Base-by-base conservation (phyloP, 53 echinoderm and acorn worm species). In the Pentamera pediparva region DNA sequence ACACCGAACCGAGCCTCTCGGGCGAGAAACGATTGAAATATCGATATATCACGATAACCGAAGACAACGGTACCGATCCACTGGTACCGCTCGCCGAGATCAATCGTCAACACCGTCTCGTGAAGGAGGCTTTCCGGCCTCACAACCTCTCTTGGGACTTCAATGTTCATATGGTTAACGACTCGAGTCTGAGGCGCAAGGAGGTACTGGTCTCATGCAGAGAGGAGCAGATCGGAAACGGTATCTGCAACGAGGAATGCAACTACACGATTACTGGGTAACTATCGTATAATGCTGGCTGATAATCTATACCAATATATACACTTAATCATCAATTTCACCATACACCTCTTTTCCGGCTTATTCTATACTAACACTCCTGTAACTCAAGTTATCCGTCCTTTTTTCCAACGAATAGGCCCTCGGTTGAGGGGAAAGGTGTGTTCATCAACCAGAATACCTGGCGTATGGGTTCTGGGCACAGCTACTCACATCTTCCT, bases 81-180 rank as follows among this genome's bases (percentile, higher is more conserved):
- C 82, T 72, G 18, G 65, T 96, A 17, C 67, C 88, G 5, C 41
- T 53, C 4, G 77, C 50, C 8, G 56, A 80, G 22, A 75, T 98
- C 12, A 33, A 39, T 39, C 73, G 76, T 18, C 88, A 89, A 47
- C 98, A 91, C 57, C 69, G 55, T 34, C 47, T 80, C 13, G 41
- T 92, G 2, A 77, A 78, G 48, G 80, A 79, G 11, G 98, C 98
- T 4, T 98, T 78, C 56, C 38, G 67, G 4, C 62, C 77, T 2
- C 79, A 91, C 39, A 91, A 98, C 39, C 86, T 98, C 57, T 69
- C 88, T 7, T 98, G 91, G 88, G 59, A 76, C 4, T 43, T 88
- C 38, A 67, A 61, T 2, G 67, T 76, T 15, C 52, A 72, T 18
- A 45, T 83, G 13, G 84, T 89, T 2, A 57, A 76, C 10, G 86